Percentiles rank a stretch among this genome's conserved stretches.
phyloP scores from a whole-genome alignment of 2,888 invertebrate species.

The Stegana nigrithorax region DNA sequence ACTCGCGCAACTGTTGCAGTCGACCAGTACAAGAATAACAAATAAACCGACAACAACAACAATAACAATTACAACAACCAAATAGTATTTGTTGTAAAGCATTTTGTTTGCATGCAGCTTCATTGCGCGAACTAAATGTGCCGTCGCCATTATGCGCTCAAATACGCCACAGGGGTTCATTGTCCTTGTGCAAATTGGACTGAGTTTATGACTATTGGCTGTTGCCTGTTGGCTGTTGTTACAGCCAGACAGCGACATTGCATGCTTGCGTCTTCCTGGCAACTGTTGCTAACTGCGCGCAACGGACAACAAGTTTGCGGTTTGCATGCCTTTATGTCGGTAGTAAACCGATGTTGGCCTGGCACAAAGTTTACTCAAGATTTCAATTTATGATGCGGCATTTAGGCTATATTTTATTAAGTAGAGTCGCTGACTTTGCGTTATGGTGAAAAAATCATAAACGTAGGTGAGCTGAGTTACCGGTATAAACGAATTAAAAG shows the following conservation, averaged over 20 bases:
- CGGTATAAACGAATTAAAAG: too few relatives aligned
- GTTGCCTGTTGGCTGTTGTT: too few relatives aligned
- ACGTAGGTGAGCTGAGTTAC: too few relatives aligned
- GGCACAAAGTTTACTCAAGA: constrained; percentile 54
- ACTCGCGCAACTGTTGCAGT: constrained; percentile 45
- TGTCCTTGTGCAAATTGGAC: constrained; percentile 60
- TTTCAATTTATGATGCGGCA: too few relatives aligned
- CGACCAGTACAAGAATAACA: constrained; percentile 22
- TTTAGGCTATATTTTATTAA: too few relatives aligned
- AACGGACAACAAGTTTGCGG: constrained; percentile 9
- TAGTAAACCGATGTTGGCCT: constrained; percentile 45
- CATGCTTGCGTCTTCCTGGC: too few relatives aligned
- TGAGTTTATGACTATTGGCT: constrained; percentile 54
- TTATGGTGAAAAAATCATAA: too few relatives aligned
- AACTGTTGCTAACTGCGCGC: not conserved
- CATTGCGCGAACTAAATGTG: constrained; percentile 27
- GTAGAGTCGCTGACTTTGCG: too few relatives aligned
- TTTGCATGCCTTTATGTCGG: constrained; percentile 23
- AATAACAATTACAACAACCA: constrained; percentile 14
- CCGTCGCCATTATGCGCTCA: constrained; percentile 43
- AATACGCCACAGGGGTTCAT: constrained; percentile 60
- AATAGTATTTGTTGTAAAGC: constrained; percentile 30
- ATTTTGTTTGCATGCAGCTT: constrained; percentile 20
- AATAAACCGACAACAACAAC: too few relatives aligned
- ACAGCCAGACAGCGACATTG: too few relatives aligned